These are phyloP conservation scores for Anhinga anhinga DNA, from an alignment of 2,113 vertebrate genomes.

Conservation along the genomic window DNA sequence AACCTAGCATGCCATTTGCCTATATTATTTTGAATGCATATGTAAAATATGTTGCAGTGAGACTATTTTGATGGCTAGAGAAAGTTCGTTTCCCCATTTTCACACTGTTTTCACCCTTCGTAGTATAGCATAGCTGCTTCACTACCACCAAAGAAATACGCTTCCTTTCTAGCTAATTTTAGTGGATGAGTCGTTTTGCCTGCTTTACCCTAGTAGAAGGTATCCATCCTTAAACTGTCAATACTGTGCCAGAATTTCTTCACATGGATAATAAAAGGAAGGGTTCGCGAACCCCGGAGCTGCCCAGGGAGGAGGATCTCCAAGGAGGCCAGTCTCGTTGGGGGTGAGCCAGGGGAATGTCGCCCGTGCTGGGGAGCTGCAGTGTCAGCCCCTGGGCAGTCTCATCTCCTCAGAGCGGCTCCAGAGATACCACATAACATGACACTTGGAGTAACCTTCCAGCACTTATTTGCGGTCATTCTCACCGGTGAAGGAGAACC, in stretches of 20 bases:
- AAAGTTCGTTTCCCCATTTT: background rate
- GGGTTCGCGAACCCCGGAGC: background rate
- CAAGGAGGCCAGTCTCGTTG: background rate
- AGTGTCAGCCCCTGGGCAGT: background rate
- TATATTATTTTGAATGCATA: background rate
- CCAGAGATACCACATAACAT: background rate
- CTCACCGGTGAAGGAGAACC: background rate
- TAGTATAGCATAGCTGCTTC: background rate
- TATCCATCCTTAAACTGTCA: background rate
- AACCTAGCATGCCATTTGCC: background rate
- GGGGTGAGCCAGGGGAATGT: background rate
- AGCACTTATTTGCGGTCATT: background rate
- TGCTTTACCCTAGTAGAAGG: background rate
- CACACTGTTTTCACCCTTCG: background rate
- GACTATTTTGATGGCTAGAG: background rate
- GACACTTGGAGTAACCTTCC: background rate
- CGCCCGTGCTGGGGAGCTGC: background rate
- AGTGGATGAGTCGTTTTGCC: background rate
- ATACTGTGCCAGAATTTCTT: background rate
- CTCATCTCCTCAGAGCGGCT: background rate
- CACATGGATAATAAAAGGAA: background rate
- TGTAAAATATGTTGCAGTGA: background rate
- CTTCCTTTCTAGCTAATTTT: background rate
- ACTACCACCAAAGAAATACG: rapidly evolving
- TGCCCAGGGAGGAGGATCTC: background rate